Evolutionary conservation across 2,888 invertebrate genomes (phyloP).

Genomic region (Eucera pruinosa): DNA sequence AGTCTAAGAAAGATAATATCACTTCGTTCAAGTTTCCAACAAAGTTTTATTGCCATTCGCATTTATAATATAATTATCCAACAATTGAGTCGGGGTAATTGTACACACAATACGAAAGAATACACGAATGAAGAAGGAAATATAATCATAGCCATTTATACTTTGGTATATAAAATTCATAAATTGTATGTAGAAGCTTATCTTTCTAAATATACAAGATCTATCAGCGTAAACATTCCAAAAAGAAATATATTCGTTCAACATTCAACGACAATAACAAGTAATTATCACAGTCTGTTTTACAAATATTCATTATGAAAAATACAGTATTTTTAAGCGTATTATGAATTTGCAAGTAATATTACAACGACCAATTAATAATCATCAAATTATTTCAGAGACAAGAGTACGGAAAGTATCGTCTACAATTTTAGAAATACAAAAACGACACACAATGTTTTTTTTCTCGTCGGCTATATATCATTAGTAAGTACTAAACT

Average conservation of each 20-base stretch:
- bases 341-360: constrained; percentile 13
- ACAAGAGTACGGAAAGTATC: constrained; percentile 13
- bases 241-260: constrained; percentile 44
- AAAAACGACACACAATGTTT: constrained; percentile 35
- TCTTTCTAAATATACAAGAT: constrained; percentile 60
- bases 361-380: constrained; percentile 17
- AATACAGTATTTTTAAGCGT: constrained; percentile 33
- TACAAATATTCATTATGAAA: constrained; percentile 52
- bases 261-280: constrained; percentile 45
- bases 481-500: constrained; percentile 45
- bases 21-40: constrained; percentile 70
- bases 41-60: constrained; percentile 79
- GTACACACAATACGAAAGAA: constrained; percentile 60
- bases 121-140: constrained; percentile 58
- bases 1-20: constrained; percentile 65
- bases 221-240: constrained; percentile 53
- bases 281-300: constrained; percentile 68
- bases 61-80: constrained; percentile 69
- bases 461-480: constrained; percentile 25
- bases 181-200: constrained; percentile 39
- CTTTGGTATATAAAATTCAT: constrained; percentile 50
- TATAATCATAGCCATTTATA: constrained; percentile 40
- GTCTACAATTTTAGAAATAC: neutral
- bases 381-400: constrained; percentile 20
- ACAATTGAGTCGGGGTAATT: constrained; percentile 51